phyloP scores from a whole-genome alignment of 30 jellyfish, hydroid and myxozoan species.

The Aurelia aurita region DNA sequence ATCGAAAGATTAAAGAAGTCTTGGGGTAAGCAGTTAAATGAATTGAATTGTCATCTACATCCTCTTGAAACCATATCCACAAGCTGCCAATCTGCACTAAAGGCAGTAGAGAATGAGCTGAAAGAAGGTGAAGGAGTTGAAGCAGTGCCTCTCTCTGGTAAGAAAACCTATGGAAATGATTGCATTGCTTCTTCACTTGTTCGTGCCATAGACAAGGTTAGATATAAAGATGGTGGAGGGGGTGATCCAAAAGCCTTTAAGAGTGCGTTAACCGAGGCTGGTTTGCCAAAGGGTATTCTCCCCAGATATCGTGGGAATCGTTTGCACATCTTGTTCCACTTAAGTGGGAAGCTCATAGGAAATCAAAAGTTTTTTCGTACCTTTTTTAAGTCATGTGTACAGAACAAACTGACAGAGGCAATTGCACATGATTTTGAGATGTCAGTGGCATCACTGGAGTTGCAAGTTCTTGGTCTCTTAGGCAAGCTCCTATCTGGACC shows the following conservation, averaged over 20 bases:
- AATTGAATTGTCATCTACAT: conserved; percentile 41
- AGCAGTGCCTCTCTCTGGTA: too few species aligned
- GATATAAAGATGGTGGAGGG: conserved; percentile 35
- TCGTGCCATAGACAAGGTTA: conserved; percentile 30
- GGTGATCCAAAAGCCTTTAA: conserved; percentile 34
- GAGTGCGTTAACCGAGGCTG: background rate
- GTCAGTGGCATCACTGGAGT: conserved; percentile 4
- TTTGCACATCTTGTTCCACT: background rate
- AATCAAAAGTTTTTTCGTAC: conserved; percentile 1
- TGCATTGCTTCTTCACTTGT: conserved; percentile 19
- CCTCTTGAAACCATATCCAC: conserved; percentile 45
- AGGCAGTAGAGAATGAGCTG: background rate
- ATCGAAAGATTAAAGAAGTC: conserved; percentile 21
- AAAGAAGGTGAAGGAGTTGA: background rate
- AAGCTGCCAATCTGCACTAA: conserved; percentile 18
- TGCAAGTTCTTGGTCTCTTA: conserved; percentile 41
- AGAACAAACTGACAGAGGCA: conserved; percentile 5
- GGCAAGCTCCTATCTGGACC: conserved; percentile 58
- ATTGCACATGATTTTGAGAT: conserved; percentile 27
- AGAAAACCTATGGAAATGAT: conserved; percentile 24
- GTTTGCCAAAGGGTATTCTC: conserved; percentile 5
- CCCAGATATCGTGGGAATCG: conserved; percentile 30
- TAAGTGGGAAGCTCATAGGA: conserved; percentile 33
- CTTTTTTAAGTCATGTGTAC: conserved; percentile 7
- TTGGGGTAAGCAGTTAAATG: conserved; percentile 36